A percentile compares a stretch with the other conserved stretches of the same genome.
These are phyloP conservation scores for Pinna nobilis DNA, from an alignment of 1,140 invertebrate genomes.

Conservation along the genomic window DNA sequence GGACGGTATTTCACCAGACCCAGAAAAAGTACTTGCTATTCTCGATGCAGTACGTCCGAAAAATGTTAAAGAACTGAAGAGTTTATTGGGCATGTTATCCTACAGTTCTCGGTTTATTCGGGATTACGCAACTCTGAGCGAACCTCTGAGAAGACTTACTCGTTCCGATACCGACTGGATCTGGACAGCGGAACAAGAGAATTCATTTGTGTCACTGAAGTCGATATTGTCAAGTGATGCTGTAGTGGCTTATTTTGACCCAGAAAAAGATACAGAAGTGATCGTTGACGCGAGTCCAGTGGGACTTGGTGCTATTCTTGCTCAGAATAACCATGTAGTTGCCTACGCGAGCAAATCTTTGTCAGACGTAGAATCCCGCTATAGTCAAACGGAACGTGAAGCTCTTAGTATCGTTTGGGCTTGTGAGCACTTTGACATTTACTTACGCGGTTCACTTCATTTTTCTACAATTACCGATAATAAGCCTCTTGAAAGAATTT, in stretches of 20 bases:
- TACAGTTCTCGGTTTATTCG: conserved; percentile 59
- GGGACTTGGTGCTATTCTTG: conserved; percentile 40
- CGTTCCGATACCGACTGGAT: neutral
- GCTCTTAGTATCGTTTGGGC: conserved; percentile 72
- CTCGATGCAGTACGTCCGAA: conserved; percentile 56
- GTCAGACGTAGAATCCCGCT: conserved; percentile 53
- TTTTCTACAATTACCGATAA: conserved; percentile 72
- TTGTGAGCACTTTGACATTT: conserved; percentile 73
- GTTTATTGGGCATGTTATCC: conserved; percentile 59
- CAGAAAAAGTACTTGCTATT: conserved; percentile 59
- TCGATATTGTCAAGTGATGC: conserved; percentile 32
- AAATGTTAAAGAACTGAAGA: conserved; percentile 51
- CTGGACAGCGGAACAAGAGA: neutral
- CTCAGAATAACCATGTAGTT: conserved; percentile 35
- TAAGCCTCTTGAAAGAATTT: conserved; percentile 62
- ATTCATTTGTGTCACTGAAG: conserved; percentile 15
- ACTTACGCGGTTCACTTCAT: conserved; percentile 66
- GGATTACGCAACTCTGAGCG: conserved; percentile 31
- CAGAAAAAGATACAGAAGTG: conserved; percentile 29
- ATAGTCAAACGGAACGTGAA: conserved; percentile 74
- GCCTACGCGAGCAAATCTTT: conserved; percentile 50
- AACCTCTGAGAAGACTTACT: neutral
- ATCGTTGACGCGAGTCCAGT: conserved; percentile 47
- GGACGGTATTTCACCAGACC: conserved; percentile 36
- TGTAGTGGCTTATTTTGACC: conserved; percentile 48